Percentiles rank a stretch among this genome's conserved stretches.
Evolutionary conservation across 1,140 invertebrate genomes (phyloP).

Genomic region (Vanessa atalanta): DNA sequence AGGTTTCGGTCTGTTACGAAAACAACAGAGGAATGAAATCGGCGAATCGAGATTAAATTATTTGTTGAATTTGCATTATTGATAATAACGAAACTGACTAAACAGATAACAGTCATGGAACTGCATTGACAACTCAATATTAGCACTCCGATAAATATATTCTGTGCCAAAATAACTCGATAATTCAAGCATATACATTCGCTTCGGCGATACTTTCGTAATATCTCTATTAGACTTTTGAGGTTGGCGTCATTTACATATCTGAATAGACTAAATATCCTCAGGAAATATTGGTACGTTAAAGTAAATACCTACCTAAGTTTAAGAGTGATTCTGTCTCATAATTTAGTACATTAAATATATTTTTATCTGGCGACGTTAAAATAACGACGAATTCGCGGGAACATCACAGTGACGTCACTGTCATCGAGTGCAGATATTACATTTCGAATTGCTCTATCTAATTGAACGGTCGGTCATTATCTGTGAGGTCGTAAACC

Average conservation of each 20-base stretch:
- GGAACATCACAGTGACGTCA: slow-evolving; percentile 10
- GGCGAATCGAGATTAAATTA: slow-evolving; percentile 5
- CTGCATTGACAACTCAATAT: slow-evolving; percentile 11
- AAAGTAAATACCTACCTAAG: background rate
- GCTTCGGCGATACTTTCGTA: background rate
- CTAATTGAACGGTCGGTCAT: slow-evolving; percentile 60
- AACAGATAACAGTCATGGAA: background rate
- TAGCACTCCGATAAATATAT: background rate
- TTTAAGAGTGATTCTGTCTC: no score
- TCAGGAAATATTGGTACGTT: background rate
- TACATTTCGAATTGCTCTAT: slow-evolving; percentile 42
- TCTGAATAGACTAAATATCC: background rate
- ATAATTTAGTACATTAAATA: no score
- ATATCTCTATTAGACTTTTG: background rate
- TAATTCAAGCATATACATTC: slow-evolving; percentile 1
- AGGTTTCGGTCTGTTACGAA: background rate
- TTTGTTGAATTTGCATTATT: slow-evolving; percentile 3
- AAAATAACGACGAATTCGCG: background rate
- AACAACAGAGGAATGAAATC: background rate
- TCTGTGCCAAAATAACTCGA: slow-evolving; percentile 4
- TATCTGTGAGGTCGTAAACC: slow-evolving; percentile 56
- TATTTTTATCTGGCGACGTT: background rate
- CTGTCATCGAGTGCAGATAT: slow-evolving; percentile 29
- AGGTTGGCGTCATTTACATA: background rate
- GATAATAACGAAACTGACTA: background rate